Base-by-base conservation (phyloP, 1,140 invertebrate species). In the Sminthurides bifidus region DNA sequence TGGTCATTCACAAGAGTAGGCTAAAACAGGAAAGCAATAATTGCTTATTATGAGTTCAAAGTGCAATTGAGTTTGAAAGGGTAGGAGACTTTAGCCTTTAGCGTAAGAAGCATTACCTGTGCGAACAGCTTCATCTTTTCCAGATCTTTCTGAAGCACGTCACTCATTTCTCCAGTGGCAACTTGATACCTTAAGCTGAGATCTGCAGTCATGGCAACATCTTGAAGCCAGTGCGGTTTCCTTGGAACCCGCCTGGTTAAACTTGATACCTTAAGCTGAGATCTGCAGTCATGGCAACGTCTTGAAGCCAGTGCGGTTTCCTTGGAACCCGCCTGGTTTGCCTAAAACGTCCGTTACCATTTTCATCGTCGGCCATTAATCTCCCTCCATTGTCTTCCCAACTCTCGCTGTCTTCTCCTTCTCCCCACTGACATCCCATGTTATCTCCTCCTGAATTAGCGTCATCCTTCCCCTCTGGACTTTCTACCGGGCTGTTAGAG, bases 1-100 rank as follows among this genome's bases (percentile, higher is more conserved):
- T 87, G 84, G 52, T 85, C 80, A 61, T 83, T 84, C 0, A 87
- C 82, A 48, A 83, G 59, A 1, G 71, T 60, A 0, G 84, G 81
- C 75, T 85, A 26, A 35, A 50, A 10, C 14, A 53, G 15, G 26
- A 24, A 30, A 37, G 14, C 44, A 50, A 26, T 19, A 19, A n/a
- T 33, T 49, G 30, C n/a, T n/a, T 23, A 56, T 19, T 52, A 4
- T 40, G n/a, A 19, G 12, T 26, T 49, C 15, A 41, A 14, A 45
- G 5, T 52, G 50, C 8, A 15, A 41, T 10, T 54, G 33, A 37
- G 33, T 12, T 17, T 37, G 12, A 37, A n/a, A 14, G 33, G 46
- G 19, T 53, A n/a, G n/a, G n/a, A n/a, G n/a, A n/a, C n/a, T n/a
- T n/a, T n/a, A n/a, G n/a, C n/a, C n/a, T n/a, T n/a, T n/a, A n/a